Base-by-base conservation (phyloP, 2,888 invertebrate species). In the Aleiodes leptofemur region DNA sequence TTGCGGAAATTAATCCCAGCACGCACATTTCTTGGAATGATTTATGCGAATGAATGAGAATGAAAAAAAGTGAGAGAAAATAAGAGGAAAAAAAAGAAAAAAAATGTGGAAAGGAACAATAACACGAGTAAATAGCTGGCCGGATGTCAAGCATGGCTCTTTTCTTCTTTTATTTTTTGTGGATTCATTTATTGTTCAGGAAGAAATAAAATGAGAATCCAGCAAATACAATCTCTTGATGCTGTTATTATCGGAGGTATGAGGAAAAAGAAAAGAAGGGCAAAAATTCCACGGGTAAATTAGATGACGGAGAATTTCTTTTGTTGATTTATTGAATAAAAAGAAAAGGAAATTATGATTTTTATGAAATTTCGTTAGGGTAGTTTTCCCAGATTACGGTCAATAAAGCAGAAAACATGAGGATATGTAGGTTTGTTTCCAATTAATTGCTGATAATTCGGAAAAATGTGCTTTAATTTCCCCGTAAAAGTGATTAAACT, bases 71-170 rank as follows among this genome's bases (percentile, higher is more conserved):
- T 38, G 51, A 56, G 66, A 48, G 31, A 13, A 43, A 43, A 61
- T 13, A 69, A 51, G 53, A 38, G 57, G 70, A 13, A 16, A 38
- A 70, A 70, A 76, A 72, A 23, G 16, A n/a, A 53, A n/a, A 29
- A 23, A 43, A 57, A 68, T 48, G 61, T 3, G 43, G 61, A 64
- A 50, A 69, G 16, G 53, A 72, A 31, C 29, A 68, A 68, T 14
- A 68, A 68, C n/a, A 50, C 51, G 51, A 51, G 31, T 31, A 68
- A 68, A 68, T 8, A 51, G 29, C 6, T 13, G 29, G 23, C 29
- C 68, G 68, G 51, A 68, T 68, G 68, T 68, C 31, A 50, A 51
- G 51, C 51, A 11, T n/a, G 6, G 34, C 34, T 34, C 34, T 34
- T 34, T 34, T 34, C 5, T 51, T 43, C 13, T 29, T 61, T 48